These are phyloP conservation scores for Diplazon laetatorius DNA, from an alignment of 2,888 invertebrate species.

Conservation along the genomic window DNA sequence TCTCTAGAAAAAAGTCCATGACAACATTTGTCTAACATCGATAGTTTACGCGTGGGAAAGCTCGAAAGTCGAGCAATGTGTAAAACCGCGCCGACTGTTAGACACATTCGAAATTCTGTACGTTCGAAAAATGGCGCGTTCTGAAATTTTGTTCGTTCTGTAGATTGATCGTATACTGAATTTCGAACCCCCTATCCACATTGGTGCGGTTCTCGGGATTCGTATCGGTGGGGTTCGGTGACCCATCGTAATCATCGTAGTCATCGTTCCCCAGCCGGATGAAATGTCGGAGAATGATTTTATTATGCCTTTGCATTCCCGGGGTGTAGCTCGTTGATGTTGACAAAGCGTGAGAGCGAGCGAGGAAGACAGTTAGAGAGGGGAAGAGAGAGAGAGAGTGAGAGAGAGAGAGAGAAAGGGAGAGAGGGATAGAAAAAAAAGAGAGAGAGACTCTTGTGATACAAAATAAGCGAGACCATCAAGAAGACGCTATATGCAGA, in stretches of 20 bases:
- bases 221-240: constrained; percentile 29
- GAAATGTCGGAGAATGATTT: constrained; percentile 79
- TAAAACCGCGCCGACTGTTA: too few species aligned
- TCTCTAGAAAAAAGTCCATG: too few species aligned
- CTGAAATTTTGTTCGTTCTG: too few species aligned
- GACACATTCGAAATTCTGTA: too few species aligned
- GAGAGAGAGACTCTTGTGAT: constrained; percentile 1
- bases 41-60: too few species aligned
- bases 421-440: constrained; percentile 64
- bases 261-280: constrained; percentile 65
- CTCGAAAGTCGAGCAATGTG: too few species aligned
- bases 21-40: too few species aligned
- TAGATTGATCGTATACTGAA: too few species aligned
- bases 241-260: constrained; percentile 2
- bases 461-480: constrained; percentile 37
- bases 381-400: constrained; percentile 65
- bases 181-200: too few species aligned
- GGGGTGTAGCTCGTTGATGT: constrained; percentile 25
- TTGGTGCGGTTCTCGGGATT: constrained; percentile 41
- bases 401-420: constrained; percentile 1
- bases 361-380: constrained; percentile 39
- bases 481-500: constrained; percentile 45
- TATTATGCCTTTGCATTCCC: constrained; percentile 78
- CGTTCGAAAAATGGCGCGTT: too few species aligned
- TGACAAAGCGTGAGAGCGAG: constrained; percentile 34